A percentile compares a stretch with the other conserved stretches of the same genome.
phyloP scores from a whole-genome alignment of 2,797 vertebrate species.

The Smutsia gigantea region DNA sequence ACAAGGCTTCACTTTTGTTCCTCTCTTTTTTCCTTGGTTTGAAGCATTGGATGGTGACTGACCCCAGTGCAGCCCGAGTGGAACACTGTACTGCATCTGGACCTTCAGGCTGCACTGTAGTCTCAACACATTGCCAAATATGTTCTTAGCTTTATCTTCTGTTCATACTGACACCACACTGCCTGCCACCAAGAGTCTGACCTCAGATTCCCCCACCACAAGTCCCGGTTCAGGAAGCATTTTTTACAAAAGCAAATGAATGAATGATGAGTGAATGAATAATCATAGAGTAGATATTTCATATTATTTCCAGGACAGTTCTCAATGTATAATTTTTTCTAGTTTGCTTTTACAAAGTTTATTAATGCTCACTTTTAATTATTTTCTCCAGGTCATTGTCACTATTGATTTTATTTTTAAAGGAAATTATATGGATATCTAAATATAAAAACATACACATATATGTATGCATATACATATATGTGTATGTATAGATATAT shows the following conservation, averaged over 20 bases:
- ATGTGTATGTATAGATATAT: too few relatives aligned
- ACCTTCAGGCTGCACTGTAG: background rate
- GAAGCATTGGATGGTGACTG: background rate
- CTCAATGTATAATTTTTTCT: background rate
- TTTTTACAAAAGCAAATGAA: background rate
- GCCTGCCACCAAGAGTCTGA: too few relatives aligned
- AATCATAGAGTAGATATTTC: background rate
- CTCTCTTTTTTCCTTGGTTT: background rate
- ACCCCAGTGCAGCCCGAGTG: background rate
- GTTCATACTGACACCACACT: background rate
- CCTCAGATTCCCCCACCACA: too few relatives aligned
- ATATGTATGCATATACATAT: too few relatives aligned
- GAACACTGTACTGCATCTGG: background rate
- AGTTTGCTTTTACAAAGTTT: background rate
- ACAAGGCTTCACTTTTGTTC: background rate
- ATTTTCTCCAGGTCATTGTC: background rate
- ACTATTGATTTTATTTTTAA: background rate
- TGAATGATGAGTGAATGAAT: background rate
- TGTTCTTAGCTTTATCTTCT: background rate
- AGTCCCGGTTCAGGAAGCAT: background rate
- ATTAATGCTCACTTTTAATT: background rate
- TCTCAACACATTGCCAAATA: background rate
- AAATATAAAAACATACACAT: background rate
- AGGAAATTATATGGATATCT: background rate
- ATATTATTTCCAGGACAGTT: background rate